Evolutionary conservation across 1,140 invertebrate genomes (phyloP), one percentile per base, ranked within the genome.

Genomic region (Megalonaias nervosa): DNA sequence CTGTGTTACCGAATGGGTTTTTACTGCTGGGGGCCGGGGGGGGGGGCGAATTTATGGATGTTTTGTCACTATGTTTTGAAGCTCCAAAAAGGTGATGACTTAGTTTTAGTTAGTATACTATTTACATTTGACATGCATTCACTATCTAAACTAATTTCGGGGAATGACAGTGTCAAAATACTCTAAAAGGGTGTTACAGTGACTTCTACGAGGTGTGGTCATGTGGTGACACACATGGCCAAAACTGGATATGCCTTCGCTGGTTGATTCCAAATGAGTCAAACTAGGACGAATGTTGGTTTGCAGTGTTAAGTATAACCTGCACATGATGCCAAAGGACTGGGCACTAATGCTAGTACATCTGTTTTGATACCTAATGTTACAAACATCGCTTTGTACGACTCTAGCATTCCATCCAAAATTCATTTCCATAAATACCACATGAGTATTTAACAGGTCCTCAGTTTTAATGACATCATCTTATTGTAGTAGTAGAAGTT

Each of bases 381-480:
- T 60, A 67, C 67, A 76, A 15, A 67, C 67, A 68, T 76, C 68
- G 66, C 67, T 66, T 55, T 71, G 68, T 3, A 76, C 61, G 61
- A 61, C 74, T 67, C 65, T 76, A 48, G 74, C 48, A 65, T 71
- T 76, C 67, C 61, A 76, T 15, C 16, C 14, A 2, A 71, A 48
- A 48, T 75, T 61, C 48, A 48, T 75, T 68, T 23, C 23, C 57
- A 62, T 67, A 75, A 48, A 76, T 71, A n/a, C 74, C 74, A 71
- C 74, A 76, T 23, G 67, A 67, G 56, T 70, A 75, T 56, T 70
- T 75, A 48, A 13, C 21, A 21, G 60, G 74, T 19, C 74, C 74
- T n/a, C 31, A 62, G 6, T 76, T 21, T 9, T 64, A n/a, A 71
- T 23, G 16, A 71, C 48, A 65, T 76, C 60, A n/a, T 68, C 74